Percentiles rank a stretch among this genome's conserved stretches.
These are phyloP conservation scores for Acropternis orthonyx DNA, from an alignment of 2,797 vertebrate genomes.

Conservation along the genomic window DNA sequence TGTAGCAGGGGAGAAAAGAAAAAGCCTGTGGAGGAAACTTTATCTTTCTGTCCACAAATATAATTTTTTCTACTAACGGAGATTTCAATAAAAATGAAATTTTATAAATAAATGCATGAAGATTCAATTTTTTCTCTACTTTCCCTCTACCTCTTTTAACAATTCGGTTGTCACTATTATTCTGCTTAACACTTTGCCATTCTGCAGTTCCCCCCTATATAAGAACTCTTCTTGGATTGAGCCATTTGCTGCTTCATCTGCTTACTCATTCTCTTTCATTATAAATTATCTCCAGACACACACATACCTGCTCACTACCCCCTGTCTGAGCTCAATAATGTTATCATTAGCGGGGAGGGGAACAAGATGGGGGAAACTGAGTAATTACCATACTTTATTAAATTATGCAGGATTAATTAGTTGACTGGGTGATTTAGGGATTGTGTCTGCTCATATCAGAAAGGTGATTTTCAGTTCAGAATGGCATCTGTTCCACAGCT, in stretches of 20 bases:
- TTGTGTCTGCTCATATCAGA: background rate
- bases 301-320: background rate
- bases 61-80: background rate
- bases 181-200: background rate
- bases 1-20: background rate
- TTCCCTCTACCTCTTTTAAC: background rate
- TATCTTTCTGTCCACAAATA: background rate
- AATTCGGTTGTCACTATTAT: background rate
- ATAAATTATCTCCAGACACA: background rate
- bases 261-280: constrained; percentile 23
- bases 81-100: background rate
- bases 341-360: constrained; percentile 32
- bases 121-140: background rate
- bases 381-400: constrained; percentile 61
- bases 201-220: background rate
- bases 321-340: background rate
- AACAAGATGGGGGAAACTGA: constrained; percentile 1
- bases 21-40: background rate
- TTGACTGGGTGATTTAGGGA: constrained; percentile 38
- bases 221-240: background rate
- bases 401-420: constrained; percentile 70
- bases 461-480: constrained; percentile 47
- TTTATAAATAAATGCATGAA: background rate
- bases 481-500: constrained; percentile 39
- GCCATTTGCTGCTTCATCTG: background rate